phyloP scores from a whole-genome alignment of 2,888 invertebrate species.

The Schizaphis graminum region DNA sequence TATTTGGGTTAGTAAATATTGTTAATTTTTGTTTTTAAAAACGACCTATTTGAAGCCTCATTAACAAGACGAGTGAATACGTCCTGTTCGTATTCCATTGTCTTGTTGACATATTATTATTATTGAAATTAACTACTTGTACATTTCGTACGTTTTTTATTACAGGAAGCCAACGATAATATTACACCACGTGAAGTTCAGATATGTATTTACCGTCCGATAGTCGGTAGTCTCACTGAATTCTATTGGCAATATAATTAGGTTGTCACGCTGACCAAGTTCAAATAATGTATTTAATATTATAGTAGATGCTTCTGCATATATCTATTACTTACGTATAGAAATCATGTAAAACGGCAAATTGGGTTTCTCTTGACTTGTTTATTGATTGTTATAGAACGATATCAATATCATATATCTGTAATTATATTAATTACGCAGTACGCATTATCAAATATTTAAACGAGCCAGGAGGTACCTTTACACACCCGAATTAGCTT shows the following conservation, averaged over 20 bases:
- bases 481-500: neutral
- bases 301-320: neutral
- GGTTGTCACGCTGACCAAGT: neutral
- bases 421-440: neutral
- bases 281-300: neutral
- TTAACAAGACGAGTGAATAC: neutral
- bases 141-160: neutral
- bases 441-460: too few relatives aligned
- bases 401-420: neutral
- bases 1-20: neutral
- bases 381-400: neutral
- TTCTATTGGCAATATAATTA: neutral
- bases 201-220: neutral
- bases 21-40: neutral
- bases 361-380: neutral
- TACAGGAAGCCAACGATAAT: neutral
- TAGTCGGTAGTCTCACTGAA: neutral
- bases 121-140: neutral
- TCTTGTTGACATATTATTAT: neutral
- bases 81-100: neutral
- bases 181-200: neutral
- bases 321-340: neutral
- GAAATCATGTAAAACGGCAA: neutral
- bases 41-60: neutral
- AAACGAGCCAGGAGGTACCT: neutral